Conservation (phyloP, 1,140 invertebrate species). For the Metopolophium dirhodum region DNA sequence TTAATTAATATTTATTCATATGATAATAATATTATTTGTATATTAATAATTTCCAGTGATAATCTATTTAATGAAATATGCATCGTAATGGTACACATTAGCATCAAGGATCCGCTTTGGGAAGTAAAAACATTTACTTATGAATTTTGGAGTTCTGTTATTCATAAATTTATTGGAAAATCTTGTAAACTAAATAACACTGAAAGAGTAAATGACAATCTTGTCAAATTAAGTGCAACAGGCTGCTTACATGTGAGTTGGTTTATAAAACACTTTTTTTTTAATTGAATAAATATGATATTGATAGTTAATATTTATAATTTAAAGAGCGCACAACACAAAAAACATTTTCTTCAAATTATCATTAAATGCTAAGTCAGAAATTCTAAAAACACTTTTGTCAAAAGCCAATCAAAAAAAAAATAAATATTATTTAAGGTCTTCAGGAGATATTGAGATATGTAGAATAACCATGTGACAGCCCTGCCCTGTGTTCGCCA, state of each 20-base stretch:
- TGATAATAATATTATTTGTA: background rate
- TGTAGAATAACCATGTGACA: no score
- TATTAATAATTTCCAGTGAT: conserved; percentile 17
- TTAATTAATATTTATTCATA: background rate
- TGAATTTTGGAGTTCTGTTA: conserved; percentile 40
- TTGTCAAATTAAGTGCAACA: background rate
- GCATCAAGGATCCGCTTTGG: conserved; percentile 45
- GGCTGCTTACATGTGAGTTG: conserved; percentile 41
- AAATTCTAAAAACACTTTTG: no score
- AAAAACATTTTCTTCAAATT: no score
- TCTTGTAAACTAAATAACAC: background rate
- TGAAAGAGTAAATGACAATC: background rate
- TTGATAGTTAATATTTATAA: background rate
- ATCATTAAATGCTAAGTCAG: no score
- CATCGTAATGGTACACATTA: conserved; percentile 47
- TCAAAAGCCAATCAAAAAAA: no score
- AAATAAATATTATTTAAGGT: no score
- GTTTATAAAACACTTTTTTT: background rate
- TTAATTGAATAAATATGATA: background rate
- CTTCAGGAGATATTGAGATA: no score
- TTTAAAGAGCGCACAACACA: no score
- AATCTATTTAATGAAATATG: conserved; percentile 13
- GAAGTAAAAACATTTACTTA: conserved; percentile 55
- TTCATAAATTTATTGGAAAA: background rate
- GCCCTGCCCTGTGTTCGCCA: no score